Base-by-base conservation (phyloP, 1,140 invertebrate species). In the silkworm (Bombyx mori) region DNA sequence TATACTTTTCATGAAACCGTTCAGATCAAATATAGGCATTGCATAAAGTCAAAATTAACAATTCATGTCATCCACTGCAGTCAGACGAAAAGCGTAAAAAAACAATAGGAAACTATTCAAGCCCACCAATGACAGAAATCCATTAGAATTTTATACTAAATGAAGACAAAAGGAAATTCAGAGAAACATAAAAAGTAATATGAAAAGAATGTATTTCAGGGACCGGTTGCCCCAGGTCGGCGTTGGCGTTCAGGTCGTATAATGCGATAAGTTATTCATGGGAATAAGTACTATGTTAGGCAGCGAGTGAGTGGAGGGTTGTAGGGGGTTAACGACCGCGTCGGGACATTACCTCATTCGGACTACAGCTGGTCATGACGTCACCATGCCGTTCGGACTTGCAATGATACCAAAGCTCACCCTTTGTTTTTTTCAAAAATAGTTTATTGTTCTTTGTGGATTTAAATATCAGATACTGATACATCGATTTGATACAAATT, bases 291-390 rank as follows among this genome's bases (percentile, higher is more conserved):
- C 44, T 53, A 57, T 60, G 26, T 58, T 68, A 71, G 65, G 62
- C 61, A 43, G 63, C 50, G 60, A 62, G 66, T 68, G 59, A 56
- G 67, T 66, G 54, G 68, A 77, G 79, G 79, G 76, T 72, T 71
- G 73, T 57, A 65, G 56, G 42, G 73, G 81, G 79, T 80, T 75
- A 69, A 75, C 72, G 82, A 69, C 77, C 82, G 71, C 66, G 66
- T 50, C 66, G 64, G 62, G 67, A 73, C 75, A 61, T 82, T 78
- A 83, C 79, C 78, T 83, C 75, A 84, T 59, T 65, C 79, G 77
- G 78, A 75, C 77, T 79, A 82, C 83, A 83, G 83, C 83, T 86
- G 83, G 72, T 67, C 64, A 75, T 86, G 80, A 86, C 83, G 77
- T 86, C 81, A 84, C 68, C 62, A 49, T 58, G 46, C 61, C 70